Evolutionary conservation across 2,113 vertebrate genomes (phyloP).

Genomic region (Leucosticte australis): DNA sequence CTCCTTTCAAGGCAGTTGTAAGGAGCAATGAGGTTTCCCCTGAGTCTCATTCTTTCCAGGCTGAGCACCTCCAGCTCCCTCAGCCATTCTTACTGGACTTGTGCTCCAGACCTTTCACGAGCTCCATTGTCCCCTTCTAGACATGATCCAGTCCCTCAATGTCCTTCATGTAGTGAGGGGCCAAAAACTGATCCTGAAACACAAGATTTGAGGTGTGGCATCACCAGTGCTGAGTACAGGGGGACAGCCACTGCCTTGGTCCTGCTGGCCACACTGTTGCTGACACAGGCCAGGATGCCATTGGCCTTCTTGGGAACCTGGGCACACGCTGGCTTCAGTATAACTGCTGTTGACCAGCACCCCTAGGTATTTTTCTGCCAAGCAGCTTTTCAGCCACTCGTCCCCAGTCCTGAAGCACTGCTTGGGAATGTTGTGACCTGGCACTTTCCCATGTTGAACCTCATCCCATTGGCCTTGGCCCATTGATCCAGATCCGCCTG

Average conservation of each 20-base stretch:
- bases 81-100: neutral
- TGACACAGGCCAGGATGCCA: neutral
- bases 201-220: rapidly evolving
- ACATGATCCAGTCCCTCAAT: neutral
- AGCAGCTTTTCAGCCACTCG: neutral
- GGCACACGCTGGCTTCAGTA: rapidly evolving
- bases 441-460: neutral
- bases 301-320: neutral
- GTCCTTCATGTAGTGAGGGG: neutral
- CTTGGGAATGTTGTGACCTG: neutral
- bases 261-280: neutral
- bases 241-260: neutral
- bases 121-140: neutral
- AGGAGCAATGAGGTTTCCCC: neutral
- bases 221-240: neutral
- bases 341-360: neutral
- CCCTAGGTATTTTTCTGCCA: neutral
- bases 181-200: neutral
- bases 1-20: neutral
- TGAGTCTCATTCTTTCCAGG: neutral
- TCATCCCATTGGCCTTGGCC: neutral
- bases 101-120: neutral
- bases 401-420: neutral
- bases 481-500: neutral
- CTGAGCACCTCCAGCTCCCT: neutral